These are phyloP conservation scores for Drosophila anceps DNA, from an alignment of 2,888 invertebrate species.

Conservation along the genomic window DNA sequence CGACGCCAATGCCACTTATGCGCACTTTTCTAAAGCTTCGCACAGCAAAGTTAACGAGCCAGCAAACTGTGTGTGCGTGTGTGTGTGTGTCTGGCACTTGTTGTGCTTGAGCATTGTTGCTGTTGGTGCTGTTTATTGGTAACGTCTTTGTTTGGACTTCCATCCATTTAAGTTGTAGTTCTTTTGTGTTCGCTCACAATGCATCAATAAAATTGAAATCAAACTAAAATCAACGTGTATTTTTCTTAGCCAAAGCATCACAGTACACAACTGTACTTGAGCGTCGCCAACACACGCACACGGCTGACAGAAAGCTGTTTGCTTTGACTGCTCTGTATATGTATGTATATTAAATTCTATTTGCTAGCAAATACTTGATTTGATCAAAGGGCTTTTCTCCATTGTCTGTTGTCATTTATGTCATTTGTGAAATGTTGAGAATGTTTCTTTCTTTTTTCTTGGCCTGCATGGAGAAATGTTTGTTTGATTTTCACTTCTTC, in stretches of 20 bases:
- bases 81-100: constrained; percentile 26
- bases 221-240: constrained; percentile 27
- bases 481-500: not conserved
- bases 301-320: constrained; percentile 33
- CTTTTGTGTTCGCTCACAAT: constrained; percentile 35
- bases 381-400: not conserved
- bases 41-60: constrained; percentile 52
- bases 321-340: constrained; percentile 4
- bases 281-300: not conserved
- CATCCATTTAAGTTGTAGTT: constrained; percentile 32
- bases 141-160: constrained; percentile 44
- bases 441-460: not conserved
- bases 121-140: constrained; percentile 42
- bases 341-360: constrained; percentile 8
- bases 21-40: constrained; percentile 50
- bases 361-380: not conserved
- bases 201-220: constrained; percentile 24
- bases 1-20: constrained; percentile 56
- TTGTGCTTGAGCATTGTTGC: constrained; percentile 38
- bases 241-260: not conserved
- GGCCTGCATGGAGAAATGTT: not conserved
- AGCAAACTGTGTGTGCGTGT: constrained; percentile 36
- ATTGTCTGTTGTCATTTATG: constrained; percentile 8
- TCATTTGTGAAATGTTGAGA: not conserved
- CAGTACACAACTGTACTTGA: constrained; percentile 34